These are phyloP conservation scores for Cydia pomonella DNA, from an alignment of 1,140 invertebrate genomes.

Conservation along the genomic window DNA sequence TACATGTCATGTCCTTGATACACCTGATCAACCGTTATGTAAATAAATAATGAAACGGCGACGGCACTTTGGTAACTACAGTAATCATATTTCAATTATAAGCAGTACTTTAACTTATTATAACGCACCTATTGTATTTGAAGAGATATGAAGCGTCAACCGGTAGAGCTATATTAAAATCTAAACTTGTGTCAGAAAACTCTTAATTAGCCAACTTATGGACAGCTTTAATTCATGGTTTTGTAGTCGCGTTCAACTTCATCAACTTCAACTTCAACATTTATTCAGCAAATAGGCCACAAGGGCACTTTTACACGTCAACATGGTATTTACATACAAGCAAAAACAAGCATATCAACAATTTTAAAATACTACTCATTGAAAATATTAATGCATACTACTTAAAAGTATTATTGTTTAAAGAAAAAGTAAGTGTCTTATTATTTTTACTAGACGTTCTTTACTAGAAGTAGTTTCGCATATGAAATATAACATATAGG, in stretches of 20 bases:
- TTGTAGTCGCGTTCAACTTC: background rate
- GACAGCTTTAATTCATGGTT: background rate
- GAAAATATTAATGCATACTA: too few relatives aligned
- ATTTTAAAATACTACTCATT: too few relatives aligned
- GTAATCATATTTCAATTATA: background rate
- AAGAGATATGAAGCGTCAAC: background rate
- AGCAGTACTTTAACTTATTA: background rate
- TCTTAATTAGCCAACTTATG: background rate
- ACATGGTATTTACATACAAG: too few relatives aligned
- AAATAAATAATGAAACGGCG: background rate
- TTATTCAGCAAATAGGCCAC: too few relatives aligned
- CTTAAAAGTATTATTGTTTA: too few relatives aligned
- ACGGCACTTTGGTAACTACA: background rate
- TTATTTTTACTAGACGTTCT: too few relatives aligned
- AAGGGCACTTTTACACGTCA: too few relatives aligned
- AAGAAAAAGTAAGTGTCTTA: too few relatives aligned
- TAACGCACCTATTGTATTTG: background rate
- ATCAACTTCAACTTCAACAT: too few relatives aligned
- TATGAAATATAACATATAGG: background rate
- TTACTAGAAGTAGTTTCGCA: background rate
- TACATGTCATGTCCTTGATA: background rate
- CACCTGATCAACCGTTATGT: background rate
- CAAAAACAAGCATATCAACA: too few relatives aligned
- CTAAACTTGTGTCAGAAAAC: background rate
- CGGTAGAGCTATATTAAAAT: background rate